phyloP scores from a whole-genome alignment of 2,888 invertebrate species.

The Blera fallax region DNA sequence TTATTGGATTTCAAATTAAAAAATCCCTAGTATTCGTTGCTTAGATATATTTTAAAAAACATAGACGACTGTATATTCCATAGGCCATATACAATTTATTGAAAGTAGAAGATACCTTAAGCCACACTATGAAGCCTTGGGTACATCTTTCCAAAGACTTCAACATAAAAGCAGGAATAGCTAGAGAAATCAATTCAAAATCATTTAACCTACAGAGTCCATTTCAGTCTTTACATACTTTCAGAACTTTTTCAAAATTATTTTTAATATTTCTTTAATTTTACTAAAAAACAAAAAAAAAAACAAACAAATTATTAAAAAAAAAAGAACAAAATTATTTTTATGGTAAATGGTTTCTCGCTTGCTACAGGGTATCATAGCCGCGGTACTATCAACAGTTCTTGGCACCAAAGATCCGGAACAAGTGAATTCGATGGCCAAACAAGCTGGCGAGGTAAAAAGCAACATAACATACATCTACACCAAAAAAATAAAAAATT shows the following conservation, averaged over 20 bases:
- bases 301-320: conserved; percentile 35
- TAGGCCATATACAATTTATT: too few species aligned
- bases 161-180: too few species aligned
- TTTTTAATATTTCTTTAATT: neutral
- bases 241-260: conserved; percentile 29
- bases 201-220: conserved; percentile 11
- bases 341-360: conserved; percentile 78
- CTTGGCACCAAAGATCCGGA: conserved; percentile 95
- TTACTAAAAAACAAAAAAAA: conserved; percentile 24
- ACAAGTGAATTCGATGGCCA: conserved; percentile 96
- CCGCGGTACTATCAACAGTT: conserved; percentile 94
- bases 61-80: too few species aligned
- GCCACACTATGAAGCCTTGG: too few species aligned
- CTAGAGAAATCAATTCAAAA: too few species aligned
- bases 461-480: conserved; percentile 77
- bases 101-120: too few species aligned
- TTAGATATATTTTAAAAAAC: too few species aligned
- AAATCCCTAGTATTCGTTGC: too few species aligned
- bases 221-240: conserved; percentile 5
- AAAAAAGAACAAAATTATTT: conserved; percentile 54
- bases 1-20: too few species aligned
- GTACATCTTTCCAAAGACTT: too few species aligned
- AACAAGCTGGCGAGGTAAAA: conserved; percentile 97
- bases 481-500: conserved; percentile 34
- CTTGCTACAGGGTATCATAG: conserved; percentile 93